These are phyloP conservation scores for Siphamia tubifer DNA, from an alignment of 2,113 vertebrate genomes.

Conservation along the genomic window DNA sequence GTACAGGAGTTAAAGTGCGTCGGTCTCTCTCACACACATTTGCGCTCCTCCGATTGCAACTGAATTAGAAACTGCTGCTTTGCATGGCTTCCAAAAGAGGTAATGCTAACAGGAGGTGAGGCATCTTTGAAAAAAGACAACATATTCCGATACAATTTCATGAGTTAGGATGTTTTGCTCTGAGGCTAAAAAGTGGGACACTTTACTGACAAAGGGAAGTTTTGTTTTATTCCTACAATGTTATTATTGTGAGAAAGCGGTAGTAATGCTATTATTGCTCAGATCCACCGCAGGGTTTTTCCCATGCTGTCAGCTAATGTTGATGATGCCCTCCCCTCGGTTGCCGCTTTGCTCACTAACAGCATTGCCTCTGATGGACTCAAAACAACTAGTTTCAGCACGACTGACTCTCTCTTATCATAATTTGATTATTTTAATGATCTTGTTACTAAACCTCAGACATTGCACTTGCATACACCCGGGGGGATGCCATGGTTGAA, in stretches of 20 bases:
- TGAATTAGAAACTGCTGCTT: constrained; percentile 22
- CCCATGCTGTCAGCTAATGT: constrained; percentile 70
- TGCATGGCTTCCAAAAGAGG: constrained; percentile 39
- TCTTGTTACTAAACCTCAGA: constrained; percentile 75
- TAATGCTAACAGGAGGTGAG: constrained; percentile 47
- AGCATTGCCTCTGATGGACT: constrained; percentile 68
- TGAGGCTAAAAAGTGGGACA: constrained; percentile 49
- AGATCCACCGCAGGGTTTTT: constrained; percentile 62
- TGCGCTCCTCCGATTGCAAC: background rate
- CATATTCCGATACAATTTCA: constrained; percentile 44
- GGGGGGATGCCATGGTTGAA: constrained; percentile 67
- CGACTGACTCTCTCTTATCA: constrained; percentile 77
- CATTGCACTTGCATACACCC: constrained; percentile 62
- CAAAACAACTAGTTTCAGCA: constrained; percentile 74
- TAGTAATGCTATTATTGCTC: constrained; percentile 67
- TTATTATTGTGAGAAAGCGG: constrained; percentile 64
- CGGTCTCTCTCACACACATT: background rate
- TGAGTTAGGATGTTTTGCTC: constrained; percentile 43
- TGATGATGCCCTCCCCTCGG: constrained; percentile 63
- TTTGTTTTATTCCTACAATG: constrained; percentile 48
- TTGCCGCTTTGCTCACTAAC: constrained; percentile 43
- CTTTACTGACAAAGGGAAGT: constrained; percentile 49
- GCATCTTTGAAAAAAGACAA: constrained; percentile 21
- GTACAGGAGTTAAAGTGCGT: constrained; percentile 22
- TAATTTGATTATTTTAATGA: constrained; percentile 88